These are phyloP conservation scores for Carterocephalus palaemon DNA, from an alignment of 2,888 invertebrate genomes.

Conservation along the genomic window DNA sequence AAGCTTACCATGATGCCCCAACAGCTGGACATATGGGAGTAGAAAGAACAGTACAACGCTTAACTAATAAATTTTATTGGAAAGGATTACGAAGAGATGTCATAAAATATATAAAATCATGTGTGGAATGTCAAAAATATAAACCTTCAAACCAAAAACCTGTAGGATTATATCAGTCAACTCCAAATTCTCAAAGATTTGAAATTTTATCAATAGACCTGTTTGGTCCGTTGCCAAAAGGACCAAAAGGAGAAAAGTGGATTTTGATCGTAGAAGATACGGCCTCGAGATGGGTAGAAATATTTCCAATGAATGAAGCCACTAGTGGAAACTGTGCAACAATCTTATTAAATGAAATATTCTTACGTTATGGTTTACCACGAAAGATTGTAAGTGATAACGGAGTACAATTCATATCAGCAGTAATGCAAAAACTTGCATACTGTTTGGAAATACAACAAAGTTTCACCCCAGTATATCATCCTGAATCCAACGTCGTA, in stretches of 20 bases:
- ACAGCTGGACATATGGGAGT: constrained; percentile 33
- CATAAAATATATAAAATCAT: constrained; percentile 33
- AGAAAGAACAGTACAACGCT: constrained; percentile 29
- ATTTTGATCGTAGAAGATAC: constrained; percentile 34
- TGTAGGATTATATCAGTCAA: constrained; percentile 40
- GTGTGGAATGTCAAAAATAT: constrained; percentile 41
- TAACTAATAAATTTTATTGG: constrained; percentile 35
- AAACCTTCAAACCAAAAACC: constrained; percentile 43
- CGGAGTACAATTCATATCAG: constrained; percentile 43
- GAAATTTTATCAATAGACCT: constrained; percentile 42
- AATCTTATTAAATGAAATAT: constrained; percentile 39
- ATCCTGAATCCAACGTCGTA: constrained; percentile 37
- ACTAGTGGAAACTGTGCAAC: constrained; percentile 36
- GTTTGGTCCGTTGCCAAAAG: constrained; percentile 35
- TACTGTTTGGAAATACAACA: constrained; percentile 36
- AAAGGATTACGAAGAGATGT: constrained; percentile 36
- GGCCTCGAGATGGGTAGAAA: constrained; percentile 34
- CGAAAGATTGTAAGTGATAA: constrained; percentile 45
- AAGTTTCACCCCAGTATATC: constrained; percentile 38
- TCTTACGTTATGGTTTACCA: constrained; percentile 43
- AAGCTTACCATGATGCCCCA: not conserved
- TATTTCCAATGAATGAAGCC: constrained; percentile 33
- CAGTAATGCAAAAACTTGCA: constrained; percentile 41
- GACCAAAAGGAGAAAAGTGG: constrained; percentile 25
- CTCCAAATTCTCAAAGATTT: constrained; percentile 30